Conservation (phyloP, 2,113 vertebrate species). For the Paratilapia polleni region DNA sequence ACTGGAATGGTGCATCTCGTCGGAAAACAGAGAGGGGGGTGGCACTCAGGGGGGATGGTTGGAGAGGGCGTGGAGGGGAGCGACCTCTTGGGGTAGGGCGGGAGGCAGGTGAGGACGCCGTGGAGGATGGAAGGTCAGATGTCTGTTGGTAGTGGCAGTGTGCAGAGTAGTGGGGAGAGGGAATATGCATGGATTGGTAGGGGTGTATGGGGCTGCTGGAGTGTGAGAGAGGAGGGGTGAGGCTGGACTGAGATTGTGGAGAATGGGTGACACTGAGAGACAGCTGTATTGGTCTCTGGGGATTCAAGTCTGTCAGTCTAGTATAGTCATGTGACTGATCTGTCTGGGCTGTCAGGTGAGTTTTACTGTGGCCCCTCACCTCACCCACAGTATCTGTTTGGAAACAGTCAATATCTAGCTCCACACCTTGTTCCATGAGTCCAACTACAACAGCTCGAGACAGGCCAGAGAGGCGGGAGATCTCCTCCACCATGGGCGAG, state of each 20-base stretch:
- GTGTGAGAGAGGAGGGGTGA: slow-evolving; percentile 73
- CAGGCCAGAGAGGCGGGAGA: slow-evolving; percentile 82
- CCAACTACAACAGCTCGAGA: slow-evolving; percentile 80
- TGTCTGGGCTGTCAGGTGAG: slow-evolving; percentile 42
- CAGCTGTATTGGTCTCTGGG: slow-evolving; percentile 75
- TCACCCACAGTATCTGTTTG: slow-evolving; percentile 65
- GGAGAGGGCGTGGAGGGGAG: slow-evolving; percentile 77
- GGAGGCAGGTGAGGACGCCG: slow-evolving; percentile 75
- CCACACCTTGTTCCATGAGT: slow-evolving; percentile 85
- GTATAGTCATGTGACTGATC: slow-evolving; percentile 62
- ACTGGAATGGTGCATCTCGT: slow-evolving; percentile 80
- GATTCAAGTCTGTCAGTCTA: slow-evolving; percentile 48
- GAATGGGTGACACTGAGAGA: slow-evolving; percentile 77
- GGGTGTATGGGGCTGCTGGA: slow-evolving; percentile 74
- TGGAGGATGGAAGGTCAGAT: slow-evolving; percentile 75
- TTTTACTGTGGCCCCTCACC: slow-evolving; percentile 63
- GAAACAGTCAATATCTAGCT: slow-evolving; percentile 82
- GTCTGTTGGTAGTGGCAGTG: slow-evolving; percentile 72
- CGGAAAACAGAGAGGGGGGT: slow-evolving; percentile 81
- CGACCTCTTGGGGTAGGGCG: slow-evolving; percentile 66
- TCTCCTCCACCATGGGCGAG: slow-evolving; percentile 80
- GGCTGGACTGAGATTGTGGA: slow-evolving; percentile 73
- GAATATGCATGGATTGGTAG: slow-evolving; percentile 70
- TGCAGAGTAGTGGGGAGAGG: slow-evolving; percentile 66
- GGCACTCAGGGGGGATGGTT: slow-evolving; percentile 75